phyloP scores from a whole-genome alignment of 2,888 invertebrate genomes.

The Panopea generosa region DNA sequence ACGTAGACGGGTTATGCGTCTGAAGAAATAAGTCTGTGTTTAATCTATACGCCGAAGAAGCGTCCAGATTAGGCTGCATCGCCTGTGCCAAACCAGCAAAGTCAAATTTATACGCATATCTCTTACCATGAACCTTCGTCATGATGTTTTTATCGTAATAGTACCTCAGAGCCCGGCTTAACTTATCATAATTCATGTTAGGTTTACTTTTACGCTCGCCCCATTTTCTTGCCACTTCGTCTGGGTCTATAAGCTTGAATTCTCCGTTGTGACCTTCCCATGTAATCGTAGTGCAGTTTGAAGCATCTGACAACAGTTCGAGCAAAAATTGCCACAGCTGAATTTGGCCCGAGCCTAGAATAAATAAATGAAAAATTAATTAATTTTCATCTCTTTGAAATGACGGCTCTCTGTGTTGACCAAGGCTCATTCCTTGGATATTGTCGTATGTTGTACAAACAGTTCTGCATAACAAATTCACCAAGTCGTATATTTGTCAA shows the following conservation, averaged over 20 bases:
- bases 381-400: not conserved
- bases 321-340: conserved; percentile 99
- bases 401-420: not conserved
- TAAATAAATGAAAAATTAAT: no score
- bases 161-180: conserved; percentile 96
- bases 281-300: conserved; percentile 95
- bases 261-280: conserved; percentile 99
- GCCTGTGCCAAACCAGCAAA: conserved; percentile 95
- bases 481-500: no score
- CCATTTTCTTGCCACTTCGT: conserved; percentile 97
- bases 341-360: conserved; percentile 91
- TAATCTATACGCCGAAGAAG: conserved; percentile 95
- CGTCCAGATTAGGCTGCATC: conserved; percentile 91
- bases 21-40: conserved; percentile 97
- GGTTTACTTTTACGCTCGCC: conserved; percentile 97
- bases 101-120: conserved; percentile 97
- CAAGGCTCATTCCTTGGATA: not conserved
- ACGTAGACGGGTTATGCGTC: conserved; percentile 85
- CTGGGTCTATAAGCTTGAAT: conserved; percentile 97
- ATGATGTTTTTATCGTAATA: conserved; percentile 99
- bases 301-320: conserved; percentile 95
- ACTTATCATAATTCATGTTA: conserved; percentile 99
- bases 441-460: not conserved
- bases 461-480: not conserved
- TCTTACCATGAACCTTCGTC: conserved; percentile 98